These are phyloP conservation scores for Chrysina gloriosa DNA, from an alignment of 2,888 invertebrate genomes.

Conservation along the genomic window DNA sequence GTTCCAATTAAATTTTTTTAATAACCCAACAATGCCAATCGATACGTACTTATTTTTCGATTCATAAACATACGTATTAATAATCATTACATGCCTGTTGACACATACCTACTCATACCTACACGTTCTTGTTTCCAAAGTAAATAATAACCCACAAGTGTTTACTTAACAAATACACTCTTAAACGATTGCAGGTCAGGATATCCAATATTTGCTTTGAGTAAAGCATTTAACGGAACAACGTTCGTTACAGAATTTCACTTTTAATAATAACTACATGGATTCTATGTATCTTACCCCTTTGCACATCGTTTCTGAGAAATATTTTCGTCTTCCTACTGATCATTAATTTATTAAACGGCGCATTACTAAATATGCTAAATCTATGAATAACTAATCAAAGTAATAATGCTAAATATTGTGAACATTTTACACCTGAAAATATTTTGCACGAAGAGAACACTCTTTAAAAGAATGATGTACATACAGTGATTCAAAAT, in stretches of 20 bases:
- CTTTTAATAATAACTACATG: slow-evolving; percentile 33
- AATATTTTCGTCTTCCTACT: neutral
- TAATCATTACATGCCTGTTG: slow-evolving; percentile 45
- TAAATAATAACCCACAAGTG: slow-evolving; percentile 40
- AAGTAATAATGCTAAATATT: too few relatives aligned
- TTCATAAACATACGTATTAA: slow-evolving; percentile 49
- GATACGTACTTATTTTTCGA: slow-evolving; percentile 42
- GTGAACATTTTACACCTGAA: too few relatives aligned
- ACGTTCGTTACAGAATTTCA: slow-evolving; percentile 35
- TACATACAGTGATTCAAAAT: too few relatives aligned
- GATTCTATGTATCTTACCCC: neutral
- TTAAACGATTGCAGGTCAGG: slow-evolving; percentile 34
- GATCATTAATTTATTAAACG: too few relatives aligned
- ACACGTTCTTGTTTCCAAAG: slow-evolving; percentile 43
- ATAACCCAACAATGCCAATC: slow-evolving; percentile 44
- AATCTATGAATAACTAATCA: too few relatives aligned
- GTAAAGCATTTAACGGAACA: slow-evolving; percentile 29
- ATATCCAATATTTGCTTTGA: slow-evolving; percentile 32
- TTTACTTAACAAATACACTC: slow-evolving; percentile 39
- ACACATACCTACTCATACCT: slow-evolving; percentile 45
- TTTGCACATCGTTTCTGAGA: neutral
- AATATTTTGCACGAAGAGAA: too few relatives aligned
- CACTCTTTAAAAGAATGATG: too few relatives aligned
- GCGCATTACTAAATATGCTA: too few relatives aligned
- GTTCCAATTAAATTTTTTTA: slow-evolving; percentile 47